Conservation (phyloP, 1,140 invertebrate species). For the Agrilus planipennis region DNA sequence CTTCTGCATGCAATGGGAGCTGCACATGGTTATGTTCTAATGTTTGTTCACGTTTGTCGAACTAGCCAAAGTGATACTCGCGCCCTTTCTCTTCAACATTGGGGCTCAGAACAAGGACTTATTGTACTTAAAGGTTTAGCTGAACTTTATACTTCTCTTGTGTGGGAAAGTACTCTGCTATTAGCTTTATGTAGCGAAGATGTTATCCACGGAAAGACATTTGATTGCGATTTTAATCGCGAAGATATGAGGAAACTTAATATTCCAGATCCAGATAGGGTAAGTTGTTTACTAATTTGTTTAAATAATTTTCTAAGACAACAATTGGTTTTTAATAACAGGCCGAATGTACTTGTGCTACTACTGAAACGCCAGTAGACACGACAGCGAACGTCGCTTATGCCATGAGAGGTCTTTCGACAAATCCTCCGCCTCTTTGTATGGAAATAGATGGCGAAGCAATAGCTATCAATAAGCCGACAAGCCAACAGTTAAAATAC, state of each 20-base stretch:
- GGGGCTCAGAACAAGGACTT: slow-evolving; percentile 68
- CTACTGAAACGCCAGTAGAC: too few species aligned
- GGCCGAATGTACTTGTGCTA: slow-evolving; percentile 19
- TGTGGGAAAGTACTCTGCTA: slow-evolving; percentile 82
- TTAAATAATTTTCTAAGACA: background rate
- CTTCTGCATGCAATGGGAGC: slow-evolving; percentile 73
- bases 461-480: slow-evolving; percentile 27
- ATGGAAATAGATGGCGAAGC: slow-evolving; percentile 37
- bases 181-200: slow-evolving; percentile 72
- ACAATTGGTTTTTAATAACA: slow-evolving; percentile 9
- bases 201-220: slow-evolving; percentile 51
- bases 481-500: slow-evolving; percentile 55
- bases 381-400: slow-evolving; percentile 40
- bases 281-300: slow-evolving; percentile 8
- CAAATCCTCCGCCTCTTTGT: slow-evolving; percentile 36
- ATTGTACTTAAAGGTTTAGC: slow-evolving; percentile 61
- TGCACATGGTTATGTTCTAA: slow-evolving; percentile 75
- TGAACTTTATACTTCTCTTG: slow-evolving; percentile 68
- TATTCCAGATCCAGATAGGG: slow-evolving; percentile 20
- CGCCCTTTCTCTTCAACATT: slow-evolving; percentile 66
- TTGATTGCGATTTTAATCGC: slow-evolving; percentile 59
- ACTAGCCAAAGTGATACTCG: slow-evolving; percentile 76
- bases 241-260: slow-evolving; percentile 51
- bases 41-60: slow-evolving; percentile 79
- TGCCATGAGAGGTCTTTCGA: slow-evolving; percentile 55